A percentile compares a stretch with the other conserved stretches of the same genome.
Conservation (phyloP, 2,797 vertebrate species). For the Orientallactaga sibirica region DNA sequence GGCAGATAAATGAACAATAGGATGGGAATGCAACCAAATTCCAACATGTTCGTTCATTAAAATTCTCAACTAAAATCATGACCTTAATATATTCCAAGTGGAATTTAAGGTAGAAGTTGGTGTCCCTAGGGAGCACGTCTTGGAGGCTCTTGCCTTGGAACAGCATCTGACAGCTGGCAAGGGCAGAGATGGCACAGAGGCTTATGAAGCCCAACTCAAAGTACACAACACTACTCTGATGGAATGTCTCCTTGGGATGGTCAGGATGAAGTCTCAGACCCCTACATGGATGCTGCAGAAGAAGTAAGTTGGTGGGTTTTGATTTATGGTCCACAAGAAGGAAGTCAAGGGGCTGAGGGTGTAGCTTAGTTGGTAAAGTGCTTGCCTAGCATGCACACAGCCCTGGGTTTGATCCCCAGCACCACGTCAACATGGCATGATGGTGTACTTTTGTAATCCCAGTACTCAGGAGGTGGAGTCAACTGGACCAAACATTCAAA, state of each 20-base stretch:
- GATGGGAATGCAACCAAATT: no score
- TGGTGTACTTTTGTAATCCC: no score
- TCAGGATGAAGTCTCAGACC: constrained; percentile 95
- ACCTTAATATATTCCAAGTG: constrained; percentile 95
- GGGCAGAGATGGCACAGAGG: constrained; percentile 92
- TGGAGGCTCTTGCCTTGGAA: constrained; percentile 93
- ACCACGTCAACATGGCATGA: no score
- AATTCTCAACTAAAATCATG: constrained; percentile 85
- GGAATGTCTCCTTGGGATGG: constrained; percentile 94
- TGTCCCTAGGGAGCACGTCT: constrained; percentile 92
- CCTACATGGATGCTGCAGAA: constrained; percentile 95
- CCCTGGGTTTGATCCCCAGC: no score
- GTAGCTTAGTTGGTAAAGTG: no score
- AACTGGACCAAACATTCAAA: no score
- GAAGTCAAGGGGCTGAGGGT: constrained; percentile 89
- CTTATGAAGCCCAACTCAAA: constrained; percentile 95
- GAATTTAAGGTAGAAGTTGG: constrained; percentile 91
- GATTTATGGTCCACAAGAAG: constrained; percentile 95
- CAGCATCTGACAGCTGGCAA: constrained; percentile 94
- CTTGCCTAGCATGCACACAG: no score
- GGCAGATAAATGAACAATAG: no score
- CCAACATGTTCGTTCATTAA: no score
- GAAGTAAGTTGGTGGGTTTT: constrained; percentile 94
- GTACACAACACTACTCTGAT: constrained; percentile 93
- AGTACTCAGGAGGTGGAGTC: no score